A percentile compares a stretch with the other conserved stretches of the same genome.
phyloP scores from a whole-genome alignment of 2,797 vertebrate genomes.

The Heterohyrax brucei region DNA sequence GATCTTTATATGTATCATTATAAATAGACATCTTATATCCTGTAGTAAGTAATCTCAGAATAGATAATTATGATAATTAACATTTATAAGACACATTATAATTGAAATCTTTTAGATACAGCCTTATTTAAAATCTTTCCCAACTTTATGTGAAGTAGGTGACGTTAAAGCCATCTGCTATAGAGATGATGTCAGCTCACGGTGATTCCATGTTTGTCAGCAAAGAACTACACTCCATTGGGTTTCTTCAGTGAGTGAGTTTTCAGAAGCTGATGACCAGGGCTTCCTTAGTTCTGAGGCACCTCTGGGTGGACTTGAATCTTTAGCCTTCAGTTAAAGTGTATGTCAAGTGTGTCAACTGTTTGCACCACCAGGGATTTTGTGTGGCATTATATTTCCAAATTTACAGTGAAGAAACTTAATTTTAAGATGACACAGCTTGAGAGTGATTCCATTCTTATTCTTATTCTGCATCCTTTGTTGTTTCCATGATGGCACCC shows the following conservation, averaged over 20 bases:
- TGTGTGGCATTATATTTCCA: not conserved
- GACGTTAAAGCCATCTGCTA: too few species aligned
- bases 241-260: too few species aligned
- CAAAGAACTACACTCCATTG: too few species aligned
- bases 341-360: not conserved
- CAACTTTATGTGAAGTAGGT: not conserved
- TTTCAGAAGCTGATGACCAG: too few species aligned
- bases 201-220: too few species aligned
- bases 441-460: not conserved
- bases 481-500: not conserved
- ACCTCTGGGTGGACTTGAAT: not conserved
- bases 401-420: not conserved
- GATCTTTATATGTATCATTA: not conserved
- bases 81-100: not conserved
- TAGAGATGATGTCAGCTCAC: too few species aligned
- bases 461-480: not conserved
- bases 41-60: not conserved
- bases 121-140: not conserved
- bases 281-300: too few species aligned
- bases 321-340: not conserved
- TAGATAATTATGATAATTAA: conserved; percentile 20
- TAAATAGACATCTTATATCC: not conserved
- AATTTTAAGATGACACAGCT: not conserved
- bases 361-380: too few species aligned
- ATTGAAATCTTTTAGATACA: not conserved